Evolutionary conservation across 1,140 invertebrate species (phyloP).

Genomic region (Steinernema khuongi): DNA sequence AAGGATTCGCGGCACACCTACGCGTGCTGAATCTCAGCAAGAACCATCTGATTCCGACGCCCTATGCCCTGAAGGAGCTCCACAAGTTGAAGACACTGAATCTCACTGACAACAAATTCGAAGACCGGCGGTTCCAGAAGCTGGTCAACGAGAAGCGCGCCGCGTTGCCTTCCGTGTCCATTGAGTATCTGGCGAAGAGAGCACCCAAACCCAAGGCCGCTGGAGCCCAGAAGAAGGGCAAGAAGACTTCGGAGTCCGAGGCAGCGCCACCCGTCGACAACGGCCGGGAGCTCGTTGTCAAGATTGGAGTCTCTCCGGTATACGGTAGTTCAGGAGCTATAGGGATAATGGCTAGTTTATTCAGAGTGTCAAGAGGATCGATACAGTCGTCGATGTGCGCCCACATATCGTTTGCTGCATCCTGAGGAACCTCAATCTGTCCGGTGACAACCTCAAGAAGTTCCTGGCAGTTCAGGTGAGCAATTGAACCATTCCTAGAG

Average conservation of each 20-base stretch:
- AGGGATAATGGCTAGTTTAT: not conserved
- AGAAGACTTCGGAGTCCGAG: not conserved
- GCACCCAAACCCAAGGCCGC: not conserved
- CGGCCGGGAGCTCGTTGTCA: not conserved
- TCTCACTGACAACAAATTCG: slow-evolving; percentile 25
- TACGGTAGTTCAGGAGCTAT: slow-evolving; percentile 2
- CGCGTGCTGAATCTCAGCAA: slow-evolving; percentile 18
- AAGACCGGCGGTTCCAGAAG: slow-evolving; percentile 31
- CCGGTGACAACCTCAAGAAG: slow-evolving; percentile 30
- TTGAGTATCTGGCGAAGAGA: slow-evolving; percentile 12
- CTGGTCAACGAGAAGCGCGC: slow-evolving; percentile 31
- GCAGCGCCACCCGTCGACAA: not conserved
- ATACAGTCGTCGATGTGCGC: slow-evolving; percentile 22
- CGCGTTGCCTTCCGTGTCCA: slow-evolving; percentile 16
- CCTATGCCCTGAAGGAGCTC: slow-evolving; percentile 24
- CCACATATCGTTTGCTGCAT: slow-evolving; percentile 36
- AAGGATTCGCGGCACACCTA: not conserved
- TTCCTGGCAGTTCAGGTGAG: slow-evolving; percentile 34
- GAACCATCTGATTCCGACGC: slow-evolving; percentile 30
- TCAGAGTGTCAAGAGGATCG: slow-evolving; percentile 23
- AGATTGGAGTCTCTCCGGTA: not conserved
- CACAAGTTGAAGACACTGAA: slow-evolving; percentile 34
- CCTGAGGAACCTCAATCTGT: slow-evolving; percentile 26
- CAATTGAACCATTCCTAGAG: not conserved
- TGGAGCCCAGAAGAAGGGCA: not conserved